phyloP scores from a whole-genome alignment of 1,140 invertebrate genomes.

The Bombyx mandarina region DNA sequence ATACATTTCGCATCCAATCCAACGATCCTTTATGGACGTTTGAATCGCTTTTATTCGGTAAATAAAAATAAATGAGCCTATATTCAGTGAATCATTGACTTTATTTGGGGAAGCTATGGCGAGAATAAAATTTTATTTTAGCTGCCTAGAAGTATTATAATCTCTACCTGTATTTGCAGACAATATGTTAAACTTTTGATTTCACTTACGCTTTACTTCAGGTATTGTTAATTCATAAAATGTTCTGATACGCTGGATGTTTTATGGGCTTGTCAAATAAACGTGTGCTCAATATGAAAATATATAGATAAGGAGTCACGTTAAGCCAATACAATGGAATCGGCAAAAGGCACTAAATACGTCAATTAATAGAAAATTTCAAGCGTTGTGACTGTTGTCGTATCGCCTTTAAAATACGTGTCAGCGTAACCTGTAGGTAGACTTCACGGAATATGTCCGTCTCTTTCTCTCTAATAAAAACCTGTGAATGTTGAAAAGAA shows the following conservation, averaged over 20 bases:
- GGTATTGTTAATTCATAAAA: neutral
- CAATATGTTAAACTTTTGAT: too few species aligned
- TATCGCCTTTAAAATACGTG: conserved; percentile 38
- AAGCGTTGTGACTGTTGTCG: conserved; percentile 37
- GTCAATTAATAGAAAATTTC: conserved; percentile 57
- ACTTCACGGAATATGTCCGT: conserved; percentile 13
- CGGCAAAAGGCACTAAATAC: conserved; percentile 44
- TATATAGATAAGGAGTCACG: conserved; percentile 20
- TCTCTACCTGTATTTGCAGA: neutral
- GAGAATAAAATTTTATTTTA: conserved; percentile 15
- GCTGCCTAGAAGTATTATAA: conserved; percentile 4
- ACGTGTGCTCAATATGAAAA: conserved; percentile 18
- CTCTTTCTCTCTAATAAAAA: conserved; percentile 16
- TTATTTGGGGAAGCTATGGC: conserved; percentile 8
- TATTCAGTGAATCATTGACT: conserved; percentile 18
- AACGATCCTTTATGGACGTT: conserved; percentile 45
- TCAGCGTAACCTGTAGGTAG: conserved; percentile 10
- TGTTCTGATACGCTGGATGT: conserved; percentile 1
- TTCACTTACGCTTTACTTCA: neutral
- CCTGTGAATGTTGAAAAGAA: conserved; percentile 12
- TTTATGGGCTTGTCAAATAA: conserved; percentile 17
- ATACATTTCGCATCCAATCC: conserved; percentile 58
- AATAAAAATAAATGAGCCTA: conserved; percentile 56
- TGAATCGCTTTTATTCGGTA: conserved; percentile 52
- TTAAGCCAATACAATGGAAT: conserved; percentile 25